Evolutionary conservation across 1,140 invertebrate species (phyloP), one percentile per base, ranked within the genome.

Genomic region (Hestina assimilis): DNA sequence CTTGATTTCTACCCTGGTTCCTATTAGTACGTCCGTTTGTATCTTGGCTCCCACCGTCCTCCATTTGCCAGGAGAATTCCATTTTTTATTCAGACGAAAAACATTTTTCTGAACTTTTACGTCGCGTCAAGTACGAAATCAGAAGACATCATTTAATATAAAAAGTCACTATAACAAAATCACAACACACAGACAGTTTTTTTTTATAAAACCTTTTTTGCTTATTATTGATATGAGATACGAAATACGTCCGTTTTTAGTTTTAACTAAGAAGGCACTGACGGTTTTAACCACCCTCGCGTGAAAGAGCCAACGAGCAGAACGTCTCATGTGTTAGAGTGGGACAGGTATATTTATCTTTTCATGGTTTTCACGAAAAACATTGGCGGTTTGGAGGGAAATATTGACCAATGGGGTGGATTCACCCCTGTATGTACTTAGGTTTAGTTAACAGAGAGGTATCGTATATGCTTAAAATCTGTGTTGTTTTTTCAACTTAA

Each of bases 21-120:
- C 70, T 65, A 26, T 59, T 69, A 17, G 57, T 64, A 41, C 55
- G 52, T 19, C 66, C 59, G 33, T 56, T 56, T 14, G 38, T 67
- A 53, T 75, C 75, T 74, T 75, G 72, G 60, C 56, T 72, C 58
- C 67, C 66, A 17, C 52, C 40, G 40, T 83, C 79, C 65, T 82
- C 83, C 66, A 87, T 79, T 61, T 84, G 79, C 83, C 81, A 87
- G 47, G 81, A 61, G 64, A 84, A 87, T 82, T 87, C 83, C 83
- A 87, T 87, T 65, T 75, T 86, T 65, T 63, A 19, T 35, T 60
- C 55, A 75, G 54, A 59, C 43, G 54, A 58, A 67, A 66, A 35
- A 55, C 69, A 74, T 75, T 58, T 54, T 17, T 66, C 56, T 47
- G 24, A 55, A 33, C 17, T 33, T 40, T 58, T 77, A 58, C 56